phyloP scores from a whole-genome alignment of 1,140 invertebrate genomes.

The Aphidius ervi region DNA sequence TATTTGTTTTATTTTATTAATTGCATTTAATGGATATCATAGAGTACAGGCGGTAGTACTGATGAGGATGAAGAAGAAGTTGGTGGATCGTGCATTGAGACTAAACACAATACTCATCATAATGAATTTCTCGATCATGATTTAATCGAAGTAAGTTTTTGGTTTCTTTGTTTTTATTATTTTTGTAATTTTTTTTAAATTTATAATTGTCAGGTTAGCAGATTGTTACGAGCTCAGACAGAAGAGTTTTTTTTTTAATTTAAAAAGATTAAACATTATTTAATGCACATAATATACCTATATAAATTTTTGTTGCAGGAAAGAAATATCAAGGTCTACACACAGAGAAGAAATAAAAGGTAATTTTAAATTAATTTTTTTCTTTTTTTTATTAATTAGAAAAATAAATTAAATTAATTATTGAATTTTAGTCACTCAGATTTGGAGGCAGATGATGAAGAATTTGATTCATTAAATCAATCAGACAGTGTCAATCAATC shows the following conservation, averaged over 20 bases:
- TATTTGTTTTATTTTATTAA: background rate
- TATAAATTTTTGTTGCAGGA: slow-evolving; percentile 40
- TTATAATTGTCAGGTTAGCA: no score
- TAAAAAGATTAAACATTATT: no score
- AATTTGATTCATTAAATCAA: slow-evolving; percentile 49
- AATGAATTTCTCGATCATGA: slow-evolving; percentile 54
- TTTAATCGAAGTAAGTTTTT: slow-evolving; percentile 42
- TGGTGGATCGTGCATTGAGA: slow-evolving; percentile 44
- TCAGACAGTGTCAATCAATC: slow-evolving; percentile 43
- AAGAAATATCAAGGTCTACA: slow-evolving; percentile 38
- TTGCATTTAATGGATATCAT: slow-evolving; percentile 17
- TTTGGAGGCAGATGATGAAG: slow-evolving; percentile 63
- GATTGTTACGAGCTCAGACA: background rate
- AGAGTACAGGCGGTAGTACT: slow-evolving; percentile 64
- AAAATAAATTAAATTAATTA: slow-evolving; percentile 7
- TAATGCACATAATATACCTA: no score
- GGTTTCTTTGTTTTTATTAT: slow-evolving; percentile 3
- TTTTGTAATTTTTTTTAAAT: background rate
- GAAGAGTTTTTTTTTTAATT: background rate
- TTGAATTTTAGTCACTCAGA: slow-evolving; percentile 55
- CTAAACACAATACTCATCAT: slow-evolving; percentile 53
- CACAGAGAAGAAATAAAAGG: slow-evolving; percentile 47
- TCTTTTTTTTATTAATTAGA: slow-evolving; percentile 1
- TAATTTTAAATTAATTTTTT: slow-evolving; percentile 20
- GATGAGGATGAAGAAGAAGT: slow-evolving; percentile 60